A percentile compares a stretch with the other conserved stretches of the same genome.
Conservation (phyloP, 2,888 invertebrate genomes). For the Cecidostiba fungosa region DNA sequence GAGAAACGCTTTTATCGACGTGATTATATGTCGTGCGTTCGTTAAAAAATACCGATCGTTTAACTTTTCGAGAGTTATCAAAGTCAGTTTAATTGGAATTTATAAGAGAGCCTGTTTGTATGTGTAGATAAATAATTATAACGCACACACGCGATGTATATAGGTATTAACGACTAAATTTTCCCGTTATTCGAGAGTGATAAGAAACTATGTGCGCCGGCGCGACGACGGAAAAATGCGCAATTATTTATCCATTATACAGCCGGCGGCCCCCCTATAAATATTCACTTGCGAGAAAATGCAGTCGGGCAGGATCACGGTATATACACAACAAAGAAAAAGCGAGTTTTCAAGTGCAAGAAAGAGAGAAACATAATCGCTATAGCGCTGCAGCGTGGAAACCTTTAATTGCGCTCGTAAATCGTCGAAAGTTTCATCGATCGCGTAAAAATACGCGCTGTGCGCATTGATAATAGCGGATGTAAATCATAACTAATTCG, state of each 20-base stretch:
- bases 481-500: constrained; percentile 12
- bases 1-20: neutral
- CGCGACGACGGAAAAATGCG: neutral
- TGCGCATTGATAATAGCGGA: no score
- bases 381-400: neutral
- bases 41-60: neutral
- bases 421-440: constrained; percentile 8
- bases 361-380: neutral
- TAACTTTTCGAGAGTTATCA: neutral
- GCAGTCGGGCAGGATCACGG: neutral
- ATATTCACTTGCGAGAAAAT: constrained; percentile 8
- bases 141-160: neutral
- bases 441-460: no score
- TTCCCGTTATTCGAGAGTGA: constrained; percentile 5
- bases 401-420: constrained; percentile 5
- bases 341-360: neutral
- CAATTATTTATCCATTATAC: neutral
- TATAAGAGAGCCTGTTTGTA: neutral
- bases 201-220: neutral
- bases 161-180: neutral
- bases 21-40: neutral
- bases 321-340: neutral
- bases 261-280: neutral
- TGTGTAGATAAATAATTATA: neutral
- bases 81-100: neutral